Conservation (phyloP, 2,113 vertebrate species). For the Thomomys bottae region DNA sequence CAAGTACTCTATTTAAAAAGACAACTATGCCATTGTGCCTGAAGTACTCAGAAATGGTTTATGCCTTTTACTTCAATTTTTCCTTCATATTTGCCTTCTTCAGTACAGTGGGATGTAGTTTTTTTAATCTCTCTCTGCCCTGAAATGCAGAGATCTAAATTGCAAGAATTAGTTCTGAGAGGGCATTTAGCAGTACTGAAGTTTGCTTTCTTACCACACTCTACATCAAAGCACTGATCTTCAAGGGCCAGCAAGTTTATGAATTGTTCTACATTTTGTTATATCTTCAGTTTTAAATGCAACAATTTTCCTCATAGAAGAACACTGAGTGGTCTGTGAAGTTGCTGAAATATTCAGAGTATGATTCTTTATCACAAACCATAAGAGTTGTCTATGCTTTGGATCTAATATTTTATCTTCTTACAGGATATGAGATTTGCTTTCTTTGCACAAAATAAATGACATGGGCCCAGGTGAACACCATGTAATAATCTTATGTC, state of each 20-base stretch:
- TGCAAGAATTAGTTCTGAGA: conserved; percentile 73
- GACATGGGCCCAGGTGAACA: background rate
- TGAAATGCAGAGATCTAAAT: conserved; percentile 54
- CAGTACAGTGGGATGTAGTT: background rate
- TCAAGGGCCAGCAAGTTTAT: conserved; percentile 55
- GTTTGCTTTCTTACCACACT: conserved; percentile 59
- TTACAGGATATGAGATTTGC: background rate
- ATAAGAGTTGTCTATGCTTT: background rate
- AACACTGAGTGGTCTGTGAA: conserved; percentile 50
- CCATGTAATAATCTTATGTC: background rate
- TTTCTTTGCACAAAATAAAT: conserved; percentile 41
- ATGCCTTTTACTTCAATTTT: conserved; percentile 62
- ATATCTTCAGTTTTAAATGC: conserved; percentile 67
- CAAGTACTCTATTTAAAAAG: conserved; percentile 31
- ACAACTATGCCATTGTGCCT: conserved; percentile 48
- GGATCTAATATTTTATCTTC: conserved; percentile 9
- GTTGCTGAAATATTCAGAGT: conserved; percentile 1
- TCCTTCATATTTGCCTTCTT: conserved; percentile 72
- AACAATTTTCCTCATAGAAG: conserved; percentile 62
- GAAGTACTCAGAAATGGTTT: conserved; percentile 59
- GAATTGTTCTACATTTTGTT: conserved; percentile 57
- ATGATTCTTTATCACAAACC: background rate
- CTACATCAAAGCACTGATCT: conserved; percentile 66
- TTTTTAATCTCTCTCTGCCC: conserved; percentile 67
- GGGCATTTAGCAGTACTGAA: conserved; percentile 65